These are phyloP conservation scores for Corythucha ciliata DNA, from an alignment of 2,888 invertebrate species.

Conservation along the genomic window DNA sequence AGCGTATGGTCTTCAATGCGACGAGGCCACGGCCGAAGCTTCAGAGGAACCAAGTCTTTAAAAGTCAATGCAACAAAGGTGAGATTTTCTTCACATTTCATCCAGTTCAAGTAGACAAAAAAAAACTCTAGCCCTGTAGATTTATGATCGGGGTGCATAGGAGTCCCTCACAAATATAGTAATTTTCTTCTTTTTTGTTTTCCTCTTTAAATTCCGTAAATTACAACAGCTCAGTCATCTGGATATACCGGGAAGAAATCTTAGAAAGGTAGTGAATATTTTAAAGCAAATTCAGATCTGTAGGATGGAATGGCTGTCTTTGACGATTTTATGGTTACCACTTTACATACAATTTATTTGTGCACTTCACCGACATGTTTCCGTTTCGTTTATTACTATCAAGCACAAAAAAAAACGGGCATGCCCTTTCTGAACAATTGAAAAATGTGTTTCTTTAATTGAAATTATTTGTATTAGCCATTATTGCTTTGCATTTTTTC, in stretches of 20 bases:
- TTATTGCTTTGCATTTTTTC: background rate
- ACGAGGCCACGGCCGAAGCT: slow-evolving; percentile 52
- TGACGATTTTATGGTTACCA: too few relatives aligned
- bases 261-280: slow-evolving; percentile 38
- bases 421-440: background rate
- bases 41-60: slow-evolving; percentile 50
- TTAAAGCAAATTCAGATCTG: too few relatives aligned
- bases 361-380: too few relatives aligned
- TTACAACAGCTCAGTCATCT: slow-evolving; percentile 39
- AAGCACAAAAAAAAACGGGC: too few relatives aligned
- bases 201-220: slow-evolving; percentile 14
- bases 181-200: background rate
- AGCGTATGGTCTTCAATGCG: slow-evolving; percentile 92
- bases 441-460: background rate
- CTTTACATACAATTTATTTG: slow-evolving; percentile 17
- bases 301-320: slow-evolving; percentile 19
- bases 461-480: background rate
- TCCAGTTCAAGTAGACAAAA: too few relatives aligned
- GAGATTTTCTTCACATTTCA: slow-evolving; percentile 7
- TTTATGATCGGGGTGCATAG: too few relatives aligned
- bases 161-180: too few relatives aligned
- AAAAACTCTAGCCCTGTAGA: too few relatives aligned
- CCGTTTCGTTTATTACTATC: too few relatives aligned
- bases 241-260: slow-evolving; percentile 40
- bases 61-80: slow-evolving; percentile 50